These are phyloP conservation scores for Steatocranus sp. DNA, from an alignment of 2,797 vertebrate genomes.

Conservation along the genomic window DNA sequence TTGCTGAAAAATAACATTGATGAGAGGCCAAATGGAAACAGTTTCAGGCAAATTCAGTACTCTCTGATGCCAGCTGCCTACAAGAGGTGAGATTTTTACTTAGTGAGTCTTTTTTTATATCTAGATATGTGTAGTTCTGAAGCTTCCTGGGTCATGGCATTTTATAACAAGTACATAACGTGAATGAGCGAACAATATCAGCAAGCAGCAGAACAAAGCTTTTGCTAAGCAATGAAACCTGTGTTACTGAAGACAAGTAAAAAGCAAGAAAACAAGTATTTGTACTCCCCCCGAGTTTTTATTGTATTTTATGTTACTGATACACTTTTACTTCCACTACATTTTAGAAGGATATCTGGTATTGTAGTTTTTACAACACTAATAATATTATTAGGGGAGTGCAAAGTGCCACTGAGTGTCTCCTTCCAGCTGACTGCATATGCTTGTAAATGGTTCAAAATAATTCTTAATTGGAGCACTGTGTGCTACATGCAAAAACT, in stretches of 20 bases:
- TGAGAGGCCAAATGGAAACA: not conserved
- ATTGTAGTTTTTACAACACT: not conserved
- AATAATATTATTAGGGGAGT: not conserved
- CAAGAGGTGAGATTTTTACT: not conserved
- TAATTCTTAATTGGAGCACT: not conserved
- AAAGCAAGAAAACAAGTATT: not conserved
- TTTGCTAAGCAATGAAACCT: not conserved
- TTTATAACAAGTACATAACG: not conserved
- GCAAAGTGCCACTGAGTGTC: not conserved
- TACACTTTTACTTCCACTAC: not conserved
- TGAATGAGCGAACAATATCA: not conserved
- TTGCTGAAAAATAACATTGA: not conserved
- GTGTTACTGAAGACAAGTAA: not conserved
- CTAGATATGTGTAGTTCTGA: not conserved
- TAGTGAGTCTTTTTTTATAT: not conserved
- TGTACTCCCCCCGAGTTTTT: not conserved
- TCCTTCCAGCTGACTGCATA: not conserved
- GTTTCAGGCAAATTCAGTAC: not conserved
- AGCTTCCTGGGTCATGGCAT: not conserved
- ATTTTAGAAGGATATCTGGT: not conserved
- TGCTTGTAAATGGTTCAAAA: not conserved
- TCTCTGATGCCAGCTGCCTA: not conserved
- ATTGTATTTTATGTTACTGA: not conserved
- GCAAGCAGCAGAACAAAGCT: not conserved
- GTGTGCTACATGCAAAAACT: conserved; percentile 4